phyloP scores from a whole-genome alignment of 2,113 vertebrate species.

The Lichenostomus cassidix region DNA sequence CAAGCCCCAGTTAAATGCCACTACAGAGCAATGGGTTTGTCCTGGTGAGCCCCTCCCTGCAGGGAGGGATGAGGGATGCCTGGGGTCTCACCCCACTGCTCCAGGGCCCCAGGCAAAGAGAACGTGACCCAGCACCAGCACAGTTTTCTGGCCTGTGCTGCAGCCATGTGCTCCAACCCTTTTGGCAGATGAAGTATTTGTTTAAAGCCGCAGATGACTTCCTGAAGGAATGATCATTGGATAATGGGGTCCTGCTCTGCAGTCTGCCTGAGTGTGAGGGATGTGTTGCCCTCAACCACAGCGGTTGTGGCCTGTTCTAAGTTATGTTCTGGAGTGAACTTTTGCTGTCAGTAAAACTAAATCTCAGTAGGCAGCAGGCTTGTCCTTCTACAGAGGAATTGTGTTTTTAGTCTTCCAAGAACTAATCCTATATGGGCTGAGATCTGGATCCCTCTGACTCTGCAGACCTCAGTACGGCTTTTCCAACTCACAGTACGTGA shows the following conservation, averaged over 20 bases:
- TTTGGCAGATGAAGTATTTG: constrained; percentile 13
- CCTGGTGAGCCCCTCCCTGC: background rate
- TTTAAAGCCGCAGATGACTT: constrained; percentile 35
- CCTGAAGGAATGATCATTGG: background rate
- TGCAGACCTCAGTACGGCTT: background rate
- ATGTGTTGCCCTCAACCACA: background rate
- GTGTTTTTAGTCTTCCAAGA: background rate
- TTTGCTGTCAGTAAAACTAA: background rate
- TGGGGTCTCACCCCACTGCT: background rate
- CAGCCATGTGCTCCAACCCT: background rate
- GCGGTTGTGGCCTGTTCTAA: background rate
- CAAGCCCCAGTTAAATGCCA: background rate
- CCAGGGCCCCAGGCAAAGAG: background rate
- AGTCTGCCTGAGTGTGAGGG: background rate
- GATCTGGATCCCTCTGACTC: background rate
- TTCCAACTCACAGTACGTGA: background rate
- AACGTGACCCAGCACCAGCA: fast-evolving
- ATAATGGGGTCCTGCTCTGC: background rate
- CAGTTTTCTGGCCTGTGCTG: background rate
- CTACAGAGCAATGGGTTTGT: background rate
- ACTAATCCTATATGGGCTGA: background rate
- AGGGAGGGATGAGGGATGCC: background rate
- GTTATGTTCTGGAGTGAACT: background rate
- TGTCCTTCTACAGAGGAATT: background rate
- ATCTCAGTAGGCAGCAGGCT: background rate